phyloP scores from a whole-genome alignment of 2,113 vertebrate genomes.

The Struthio camelus region DNA sequence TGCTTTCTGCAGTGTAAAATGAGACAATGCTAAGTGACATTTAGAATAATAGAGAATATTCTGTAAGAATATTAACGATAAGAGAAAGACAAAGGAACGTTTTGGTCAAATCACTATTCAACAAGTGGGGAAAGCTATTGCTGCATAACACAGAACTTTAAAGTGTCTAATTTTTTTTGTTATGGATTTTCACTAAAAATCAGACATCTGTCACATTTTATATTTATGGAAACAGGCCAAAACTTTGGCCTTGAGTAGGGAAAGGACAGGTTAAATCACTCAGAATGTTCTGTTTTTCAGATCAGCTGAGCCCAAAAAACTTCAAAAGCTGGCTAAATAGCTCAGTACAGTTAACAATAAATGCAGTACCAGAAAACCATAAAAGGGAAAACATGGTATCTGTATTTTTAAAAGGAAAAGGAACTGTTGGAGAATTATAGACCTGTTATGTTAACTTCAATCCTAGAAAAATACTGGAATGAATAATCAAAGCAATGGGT shows the following conservation, averaged over 20 bases:
- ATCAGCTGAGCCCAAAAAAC: neutral
- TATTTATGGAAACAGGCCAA: neutral
- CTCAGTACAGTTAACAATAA: neutral
- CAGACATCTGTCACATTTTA: neutral
- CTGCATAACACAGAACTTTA: neutral
- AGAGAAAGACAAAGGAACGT: neutral
- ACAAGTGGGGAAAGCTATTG: neutral
- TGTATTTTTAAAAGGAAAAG: neutral
- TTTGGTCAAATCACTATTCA: neutral
- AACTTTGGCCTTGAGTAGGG: neutral
- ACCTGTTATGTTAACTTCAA: neutral
- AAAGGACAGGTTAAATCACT: neutral
- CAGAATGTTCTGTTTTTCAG: neutral
- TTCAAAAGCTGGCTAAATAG: neutral
- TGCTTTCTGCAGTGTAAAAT: neutral
- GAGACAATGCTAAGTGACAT: neutral
- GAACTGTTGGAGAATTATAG: neutral
- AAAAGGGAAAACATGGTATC: neutral
- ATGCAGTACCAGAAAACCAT: neutral
- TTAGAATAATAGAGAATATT: neutral
- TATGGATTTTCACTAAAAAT: neutral
- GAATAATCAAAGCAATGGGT: neutral
- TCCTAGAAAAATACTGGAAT: neutral
- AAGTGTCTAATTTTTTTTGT: neutral
- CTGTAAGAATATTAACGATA: neutral